Conservation (phyloP, 2,113 vertebrate genomes). For the Plectropomus leopardus region DNA sequence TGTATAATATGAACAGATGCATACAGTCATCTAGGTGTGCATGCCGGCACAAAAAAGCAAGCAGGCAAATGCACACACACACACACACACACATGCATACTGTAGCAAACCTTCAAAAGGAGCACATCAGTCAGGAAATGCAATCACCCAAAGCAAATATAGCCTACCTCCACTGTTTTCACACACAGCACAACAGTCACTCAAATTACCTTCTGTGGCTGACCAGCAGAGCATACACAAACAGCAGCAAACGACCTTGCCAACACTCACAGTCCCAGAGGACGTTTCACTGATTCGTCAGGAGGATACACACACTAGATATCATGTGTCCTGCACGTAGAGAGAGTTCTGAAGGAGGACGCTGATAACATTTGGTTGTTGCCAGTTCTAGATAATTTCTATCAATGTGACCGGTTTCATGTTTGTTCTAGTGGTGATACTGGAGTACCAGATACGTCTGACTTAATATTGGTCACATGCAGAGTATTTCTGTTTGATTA, state of each 20-base stretch:
- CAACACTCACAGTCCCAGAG: constrained; percentile 43
- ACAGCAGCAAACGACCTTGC: constrained; percentile 54
- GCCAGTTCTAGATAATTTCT: background rate
- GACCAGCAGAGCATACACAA: constrained; percentile 68
- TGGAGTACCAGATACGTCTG: background rate
- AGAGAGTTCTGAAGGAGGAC: background rate
- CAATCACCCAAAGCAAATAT: constrained; percentile 76
- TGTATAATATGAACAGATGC: constrained; percentile 11
- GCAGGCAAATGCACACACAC: background rate
- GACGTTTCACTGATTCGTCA: constrained; percentile 39
- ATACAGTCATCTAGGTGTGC: background rate
- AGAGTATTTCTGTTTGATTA: background rate
- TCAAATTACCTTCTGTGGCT: constrained; percentile 55
- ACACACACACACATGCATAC: constrained; percentile 33
- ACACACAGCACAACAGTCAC: constrained; percentile 63
- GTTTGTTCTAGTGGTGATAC: background rate
- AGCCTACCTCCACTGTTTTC: constrained; percentile 65
- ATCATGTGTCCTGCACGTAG: constrained; percentile 12
- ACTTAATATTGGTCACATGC: background rate
- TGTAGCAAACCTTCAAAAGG: constrained; percentile 30
- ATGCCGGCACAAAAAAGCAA: background rate
- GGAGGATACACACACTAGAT: constrained; percentile 22
- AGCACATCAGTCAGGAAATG: constrained; percentile 70
- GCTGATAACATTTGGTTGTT: background rate
- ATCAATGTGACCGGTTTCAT: background rate